Base-by-base conservation (phyloP, 2,888 invertebrate species). In the Erannis defoliaria region DNA sequence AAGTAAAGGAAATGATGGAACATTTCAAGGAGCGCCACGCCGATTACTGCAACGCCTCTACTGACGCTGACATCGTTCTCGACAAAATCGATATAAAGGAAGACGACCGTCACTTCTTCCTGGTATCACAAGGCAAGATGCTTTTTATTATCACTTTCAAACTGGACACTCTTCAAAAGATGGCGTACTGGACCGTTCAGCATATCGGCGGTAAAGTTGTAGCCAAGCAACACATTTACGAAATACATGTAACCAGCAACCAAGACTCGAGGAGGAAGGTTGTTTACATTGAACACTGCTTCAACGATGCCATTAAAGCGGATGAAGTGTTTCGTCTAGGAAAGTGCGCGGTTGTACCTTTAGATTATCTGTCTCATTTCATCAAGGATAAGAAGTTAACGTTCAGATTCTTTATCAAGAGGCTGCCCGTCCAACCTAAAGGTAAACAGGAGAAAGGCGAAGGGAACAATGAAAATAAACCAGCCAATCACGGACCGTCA, bases 21-120 rank as follows among this genome's bases (percentile, higher is more conserved):
- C 92, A 92, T 66, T 90, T 89, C 70, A 85, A 88, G 66, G 88
- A 89, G 0, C 84, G 84, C 35, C 92, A 92, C 59, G 72, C 84
- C 0, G 66, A 70, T 0, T 60, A 88, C 56, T 85, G 85, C 73
- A 80, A 79, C 62, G 71, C 85, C 1, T 76, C 64, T 59, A 75
- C 77, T n/a, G 86, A 88, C 60, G 68, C 80, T 4, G 88, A 89
- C 33, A 77, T 90, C 4, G 80, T 83, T 53, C 64, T 87, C 29
- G 66, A 71, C 8, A 80, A 83, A 51, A 59, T 85, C 1, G 75
- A 76, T 53, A 48, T 80, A 10, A 73, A 73, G 18, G 78, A 78
- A 31, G 86, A 88, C 67, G 86, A 88, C 18, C 86, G 89, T 3
- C 80, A 77, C 56, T 77, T 90, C 57, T 89, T 77, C 66, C 70